Conservation (phyloP, 2,113 vertebrate genomes). For the Saimiri boliviensis region DNA sequence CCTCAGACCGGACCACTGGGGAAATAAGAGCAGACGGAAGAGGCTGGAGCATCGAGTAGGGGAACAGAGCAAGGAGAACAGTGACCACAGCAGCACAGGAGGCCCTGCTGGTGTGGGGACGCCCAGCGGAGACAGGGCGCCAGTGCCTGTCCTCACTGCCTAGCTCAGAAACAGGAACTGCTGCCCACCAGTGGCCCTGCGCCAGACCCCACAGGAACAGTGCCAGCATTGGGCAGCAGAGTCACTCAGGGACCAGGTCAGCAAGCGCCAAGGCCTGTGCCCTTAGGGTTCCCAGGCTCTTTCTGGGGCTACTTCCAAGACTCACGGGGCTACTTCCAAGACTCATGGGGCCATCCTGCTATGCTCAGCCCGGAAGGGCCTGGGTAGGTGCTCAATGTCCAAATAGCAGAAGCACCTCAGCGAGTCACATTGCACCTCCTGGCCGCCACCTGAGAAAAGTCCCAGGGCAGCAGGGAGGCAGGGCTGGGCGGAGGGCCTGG, state of each 20-base stretch:
- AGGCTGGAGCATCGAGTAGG: neutral
- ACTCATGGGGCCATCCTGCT: neutral
- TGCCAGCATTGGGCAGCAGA: neutral
- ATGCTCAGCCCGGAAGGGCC: neutral
- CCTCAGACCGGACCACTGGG: neutral
- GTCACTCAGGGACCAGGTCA: neutral
- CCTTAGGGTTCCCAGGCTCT: neutral
- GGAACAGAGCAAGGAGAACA: neutral
- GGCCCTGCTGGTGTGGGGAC: neutral
- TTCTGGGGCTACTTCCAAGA: neutral
- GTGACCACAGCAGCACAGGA: too few species aligned
- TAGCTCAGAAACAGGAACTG: neutral
- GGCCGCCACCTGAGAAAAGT: neutral
- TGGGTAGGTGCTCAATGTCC: neutral
- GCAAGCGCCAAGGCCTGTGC: too few species aligned
- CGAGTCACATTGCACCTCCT: neutral
- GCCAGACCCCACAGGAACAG: neutral
- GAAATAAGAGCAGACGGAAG: neutral
- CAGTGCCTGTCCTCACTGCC: neutral
- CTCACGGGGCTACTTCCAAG: accelerated
- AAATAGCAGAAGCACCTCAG: neutral
- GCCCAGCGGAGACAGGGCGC: neutral
- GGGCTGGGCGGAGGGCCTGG: neutral
- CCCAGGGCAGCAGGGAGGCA: neutral
- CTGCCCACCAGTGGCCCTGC: neutral